Evolutionary conservation across 2,888 invertebrate genomes (phyloP).

Genomic region (Acholoe squamosa): DNA sequence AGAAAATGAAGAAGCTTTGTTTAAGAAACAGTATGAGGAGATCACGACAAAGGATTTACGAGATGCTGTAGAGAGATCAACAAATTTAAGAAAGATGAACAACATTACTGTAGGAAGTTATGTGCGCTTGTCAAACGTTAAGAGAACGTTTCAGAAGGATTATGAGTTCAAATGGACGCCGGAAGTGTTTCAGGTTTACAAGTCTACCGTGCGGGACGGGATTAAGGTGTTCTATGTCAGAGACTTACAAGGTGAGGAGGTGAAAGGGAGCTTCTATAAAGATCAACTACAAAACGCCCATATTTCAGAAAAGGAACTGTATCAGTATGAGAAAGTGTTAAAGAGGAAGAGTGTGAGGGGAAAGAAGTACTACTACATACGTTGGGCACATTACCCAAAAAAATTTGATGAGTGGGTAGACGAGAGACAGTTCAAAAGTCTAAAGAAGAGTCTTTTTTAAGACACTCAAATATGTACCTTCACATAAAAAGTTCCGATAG

Average conservation of each 20-base stretch:
- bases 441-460: too few species aligned
- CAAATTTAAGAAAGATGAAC: not conserved
- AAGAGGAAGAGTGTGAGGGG: too few species aligned
- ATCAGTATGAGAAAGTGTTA: too few species aligned
- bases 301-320: too few species aligned
- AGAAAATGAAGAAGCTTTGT: not conserved
- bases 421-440: too few species aligned
- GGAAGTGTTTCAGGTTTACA: not conserved
- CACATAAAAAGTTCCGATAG: too few species aligned
- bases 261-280: not conserved
- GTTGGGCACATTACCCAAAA: not conserved
- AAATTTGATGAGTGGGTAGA: not conserved
- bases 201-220: not conserved
- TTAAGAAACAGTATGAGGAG: not conserved
- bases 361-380: too few species aligned
- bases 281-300: not conserved
- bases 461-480: too few species aligned
- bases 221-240: not conserved
- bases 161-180: not conserved
- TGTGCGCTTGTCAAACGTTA: not conserved
- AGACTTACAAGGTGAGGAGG: not conserved
- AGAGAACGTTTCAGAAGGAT: not conserved
- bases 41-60: not conserved
- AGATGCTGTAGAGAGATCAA: not conserved
- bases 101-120: not conserved